Conservation (phyloP, 1,140 invertebrate species). For the Littorina saxatilis region DNA sequence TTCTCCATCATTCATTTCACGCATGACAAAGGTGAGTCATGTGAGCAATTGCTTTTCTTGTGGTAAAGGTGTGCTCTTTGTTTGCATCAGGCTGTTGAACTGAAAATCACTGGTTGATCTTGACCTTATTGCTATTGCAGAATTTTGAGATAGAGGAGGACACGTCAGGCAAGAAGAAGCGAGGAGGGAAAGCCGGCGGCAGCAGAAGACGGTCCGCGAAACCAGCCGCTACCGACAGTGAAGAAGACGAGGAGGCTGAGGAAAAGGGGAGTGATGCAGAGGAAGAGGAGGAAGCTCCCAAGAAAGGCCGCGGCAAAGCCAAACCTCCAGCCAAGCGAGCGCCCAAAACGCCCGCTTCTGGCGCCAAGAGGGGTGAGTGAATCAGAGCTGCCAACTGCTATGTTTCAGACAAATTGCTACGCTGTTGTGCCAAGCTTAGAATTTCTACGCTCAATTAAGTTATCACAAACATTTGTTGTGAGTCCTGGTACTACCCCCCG, state of each 20-base stretch:
- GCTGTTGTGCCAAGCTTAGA: no score
- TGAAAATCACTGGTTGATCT: no score
- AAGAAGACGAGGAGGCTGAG: slow-evolving; percentile 66
- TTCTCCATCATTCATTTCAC: no score
- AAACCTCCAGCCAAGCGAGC: slow-evolving; percentile 36
- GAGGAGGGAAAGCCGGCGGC: slow-evolving; percentile 2
- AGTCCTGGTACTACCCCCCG: no score
- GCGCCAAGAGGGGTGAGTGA: slow-evolving; percentile 46
- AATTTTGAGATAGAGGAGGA: slow-evolving; percentile 51
- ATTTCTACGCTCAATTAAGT: no score
- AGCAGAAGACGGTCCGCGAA: neutral
- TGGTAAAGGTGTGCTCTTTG: no score
- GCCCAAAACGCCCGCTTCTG: slow-evolving; percentile 20
- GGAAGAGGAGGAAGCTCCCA: slow-evolving; percentile 54
- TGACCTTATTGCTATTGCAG: no score
- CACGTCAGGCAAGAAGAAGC: neutral
- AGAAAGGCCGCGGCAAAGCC: slow-evolving; percentile 47
- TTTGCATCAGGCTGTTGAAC: no score
- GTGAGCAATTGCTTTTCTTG: no score
- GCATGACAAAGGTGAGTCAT: no score
- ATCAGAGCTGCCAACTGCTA: neutral
- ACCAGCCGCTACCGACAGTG: slow-evolving; percentile 28
- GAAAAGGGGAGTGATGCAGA: slow-evolving; percentile 74
- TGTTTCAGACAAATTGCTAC: no score
- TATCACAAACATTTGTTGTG: no score